Conservation (phyloP, 2,113 vertebrate species). For the Ellobius talpinus region DNA sequence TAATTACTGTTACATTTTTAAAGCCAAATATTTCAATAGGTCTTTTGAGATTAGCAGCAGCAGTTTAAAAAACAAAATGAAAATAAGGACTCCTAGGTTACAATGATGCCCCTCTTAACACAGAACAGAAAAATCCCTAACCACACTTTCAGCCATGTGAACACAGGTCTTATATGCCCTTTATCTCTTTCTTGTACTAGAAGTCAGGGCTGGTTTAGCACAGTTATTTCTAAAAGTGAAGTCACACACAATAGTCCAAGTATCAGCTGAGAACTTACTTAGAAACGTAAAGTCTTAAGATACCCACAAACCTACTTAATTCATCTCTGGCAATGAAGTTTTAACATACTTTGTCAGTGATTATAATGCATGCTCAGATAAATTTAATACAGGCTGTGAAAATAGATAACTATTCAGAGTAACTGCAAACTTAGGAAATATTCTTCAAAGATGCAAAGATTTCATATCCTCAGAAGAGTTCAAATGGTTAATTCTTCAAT, state of each 20-base stretch:
- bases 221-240: background rate
- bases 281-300: background rate
- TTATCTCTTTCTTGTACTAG: conserved; percentile 30
- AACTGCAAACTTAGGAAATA: background rate
- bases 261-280: background rate
- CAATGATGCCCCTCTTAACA: background rate
- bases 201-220: conserved; percentile 20
- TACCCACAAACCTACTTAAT: background rate
- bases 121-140: conserved; percentile 40
- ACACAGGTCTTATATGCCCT: background rate
- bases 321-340: background rate
- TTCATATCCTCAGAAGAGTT: background rate
- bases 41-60: conserved; percentile 39
- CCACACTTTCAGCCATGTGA: background rate
- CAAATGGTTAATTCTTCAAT: conserved; percentile 56
- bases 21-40: conserved; percentile 27
- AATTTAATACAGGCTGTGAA: background rate
- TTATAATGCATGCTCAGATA: background rate
- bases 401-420: background rate
- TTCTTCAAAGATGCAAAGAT: background rate
- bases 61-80: conserved; percentile 41
- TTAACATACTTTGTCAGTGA: background rate
- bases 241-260: background rate
- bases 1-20: background rate
- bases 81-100: background rate